Base-by-base conservation (phyloP, 2,888 invertebrate species). In the Alviniconcha strummeri region DNA sequence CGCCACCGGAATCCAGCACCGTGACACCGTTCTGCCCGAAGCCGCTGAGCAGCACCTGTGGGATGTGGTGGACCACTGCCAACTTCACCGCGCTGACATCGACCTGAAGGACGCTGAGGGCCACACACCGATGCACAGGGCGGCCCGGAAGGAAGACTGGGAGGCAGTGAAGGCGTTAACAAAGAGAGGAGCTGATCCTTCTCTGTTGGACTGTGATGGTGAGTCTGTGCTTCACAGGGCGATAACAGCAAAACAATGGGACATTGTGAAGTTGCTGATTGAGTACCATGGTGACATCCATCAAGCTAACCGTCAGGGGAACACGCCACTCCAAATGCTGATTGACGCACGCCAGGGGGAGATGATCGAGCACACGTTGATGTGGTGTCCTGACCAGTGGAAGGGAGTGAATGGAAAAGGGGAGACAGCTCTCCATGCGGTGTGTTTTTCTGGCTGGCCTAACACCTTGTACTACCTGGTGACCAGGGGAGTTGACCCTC, bases 11-110 rank as follows among this genome's bases (percentile, higher is more conserved):
- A 64, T 64, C 60, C 60, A 11, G 13, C 64, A 15, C n/a, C 56
- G 77, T 77, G 77, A 77, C 77, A 11, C 19, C n/a, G 77, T 57
- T 60, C 55, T 77, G 55, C 19, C 57, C 19, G 77, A 56, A 56
- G 77, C 77, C 57, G 36, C 57, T 8, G 77, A 77, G 13, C 56
- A 57, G 77, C 77, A 77, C 57, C 77, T n/a, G 77, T 77, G 77
- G 77, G 77, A 77, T 36, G 60, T 77, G 77, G 77, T 77, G 57
- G 77, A 77, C 17, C 57, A 57, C 77, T 77, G 77, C 60, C 57
- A 77, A 8, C 17, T n/a, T 19, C 76, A 52, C 54, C 19, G 55
- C 9, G 76, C 76, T 54, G 76, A 76, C 76, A 76, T 76, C 76
- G 55, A 77, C 77, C 56, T 57, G 77, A 17, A 60, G 77, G 77